Base-by-base conservation (phyloP, 2,113 vertebrate species). In the Rhegmatorhina hoffmannsi region DNA sequence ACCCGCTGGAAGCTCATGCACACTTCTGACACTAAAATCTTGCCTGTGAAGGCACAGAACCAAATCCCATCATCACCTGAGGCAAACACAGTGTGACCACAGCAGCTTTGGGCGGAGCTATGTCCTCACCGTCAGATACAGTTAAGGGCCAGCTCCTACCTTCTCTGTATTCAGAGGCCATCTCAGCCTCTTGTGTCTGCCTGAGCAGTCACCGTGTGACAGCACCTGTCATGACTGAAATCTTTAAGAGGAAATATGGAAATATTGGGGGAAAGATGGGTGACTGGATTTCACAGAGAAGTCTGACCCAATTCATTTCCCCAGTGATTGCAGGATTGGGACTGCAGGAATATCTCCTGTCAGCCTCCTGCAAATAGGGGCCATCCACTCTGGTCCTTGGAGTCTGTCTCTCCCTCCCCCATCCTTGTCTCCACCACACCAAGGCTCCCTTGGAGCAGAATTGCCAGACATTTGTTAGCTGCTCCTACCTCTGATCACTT, bases 1-100 rank as follows among this genome's bases (percentile, higher is more conserved):
- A 89, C 82, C 38, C 3, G 0, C 75, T 89, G 75, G 87, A 88
- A 95, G 72, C 70, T 77, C 93, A 58, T 18, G 15, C 74, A 49
- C 40, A 43, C 29, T 91, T 55, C 84, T 92, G 84, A 88, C 69
- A 74, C 72, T 73, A 43, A 92, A 92, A 87, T 77, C 93, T 89
- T 89, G 28, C 70, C 55, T 60, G 31, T 66, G 72, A 76, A 91
- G 82, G 55, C 75, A 66, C 60, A 56, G 38, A 92, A 78, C 84
- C 52, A 64, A 89, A 89, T 83, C 75, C 67, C 3, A 2, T 55
- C 5, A 0, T 78, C 62, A 85, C 68, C 50, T 21, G 52, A 66
- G 40, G 43, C 72, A 85, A 56, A 52, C 38, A 62, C 43, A 18
- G 38, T 49, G 40, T 90, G 84, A 44, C 73, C 80, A 44, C 16